These are phyloP conservation scores for Oscheius myriophilus DNA, from an alignment of 2,888 invertebrate species.

Conservation along the genomic window DNA sequence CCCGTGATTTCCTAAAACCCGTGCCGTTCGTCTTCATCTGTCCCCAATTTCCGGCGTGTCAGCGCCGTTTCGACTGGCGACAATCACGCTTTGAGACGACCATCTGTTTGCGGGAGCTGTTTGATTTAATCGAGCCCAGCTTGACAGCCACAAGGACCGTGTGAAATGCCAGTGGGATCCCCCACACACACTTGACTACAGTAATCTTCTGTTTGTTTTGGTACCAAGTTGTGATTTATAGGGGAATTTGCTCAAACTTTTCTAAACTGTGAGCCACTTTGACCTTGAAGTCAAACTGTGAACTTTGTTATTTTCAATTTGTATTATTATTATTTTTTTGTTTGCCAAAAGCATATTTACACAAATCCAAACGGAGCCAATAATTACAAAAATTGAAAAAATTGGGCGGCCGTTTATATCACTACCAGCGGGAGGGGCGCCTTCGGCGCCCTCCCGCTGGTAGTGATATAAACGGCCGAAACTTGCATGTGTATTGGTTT, in stretches of 20 bases:
- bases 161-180: background rate
- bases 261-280: background rate
- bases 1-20: no score
- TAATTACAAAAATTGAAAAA: no score
- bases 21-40: background rate
- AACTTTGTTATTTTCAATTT: no score
- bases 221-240: background rate
- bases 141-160: constrained; percentile 17
- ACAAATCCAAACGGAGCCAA: no score
- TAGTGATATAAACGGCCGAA: no score
- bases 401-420: no score
- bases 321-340: no score
- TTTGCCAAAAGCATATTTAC: no score
- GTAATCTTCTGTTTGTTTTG: background rate
- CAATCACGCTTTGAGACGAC: constrained; percentile 22
- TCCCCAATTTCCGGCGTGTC: constrained; percentile 24
- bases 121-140: constrained; percentile 25
- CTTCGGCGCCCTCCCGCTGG: no score
- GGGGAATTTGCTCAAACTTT: background rate
- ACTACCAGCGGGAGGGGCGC: no score
- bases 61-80: background rate
- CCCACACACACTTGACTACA: background rate
- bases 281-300: no score
- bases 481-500: no score
- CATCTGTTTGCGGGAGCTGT: constrained; percentile 26